Conservation (phyloP, 2,113 vertebrate species). For the Nansenia antarctica region DNA sequence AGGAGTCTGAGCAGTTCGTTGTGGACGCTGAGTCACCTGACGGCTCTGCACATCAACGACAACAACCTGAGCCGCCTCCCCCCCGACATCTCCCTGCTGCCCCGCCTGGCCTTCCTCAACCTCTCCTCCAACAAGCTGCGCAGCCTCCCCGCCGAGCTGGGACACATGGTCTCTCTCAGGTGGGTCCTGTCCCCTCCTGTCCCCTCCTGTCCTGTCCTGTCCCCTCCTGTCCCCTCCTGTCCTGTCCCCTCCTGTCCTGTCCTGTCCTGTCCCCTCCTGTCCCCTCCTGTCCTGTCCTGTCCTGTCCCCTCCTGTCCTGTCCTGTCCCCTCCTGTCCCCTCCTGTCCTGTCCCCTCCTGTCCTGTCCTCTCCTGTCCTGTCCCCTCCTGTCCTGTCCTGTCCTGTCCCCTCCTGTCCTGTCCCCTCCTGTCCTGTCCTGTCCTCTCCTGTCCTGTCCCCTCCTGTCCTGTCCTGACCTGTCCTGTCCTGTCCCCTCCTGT, state of each 20-base stretch:
- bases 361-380: too few relatives aligned
- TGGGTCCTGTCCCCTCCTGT: conserved; percentile 68
- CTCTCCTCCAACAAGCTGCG: conserved; percentile 99
- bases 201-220: background rate
- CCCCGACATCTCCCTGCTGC: conserved; percentile 97
- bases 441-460: background rate
- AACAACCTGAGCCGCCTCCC: conserved; percentile 97
- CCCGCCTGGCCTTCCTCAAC: conserved; percentile 97
- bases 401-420: conserved; percentile 3
- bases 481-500: too few relatives aligned
- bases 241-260: too few relatives aligned
- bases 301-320: conserved; percentile 37
- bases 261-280: too few relatives aligned
- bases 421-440: conserved; percentile 36
- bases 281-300: too few relatives aligned
- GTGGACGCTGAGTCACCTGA: conserved; percentile 97
- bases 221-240: background rate
- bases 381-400: too few relatives aligned
- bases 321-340: background rate
- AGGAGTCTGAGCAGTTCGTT: conserved; percentile 92
- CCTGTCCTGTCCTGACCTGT: background rate
- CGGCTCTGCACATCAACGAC: conserved; percentile 97
- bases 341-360: background rate
- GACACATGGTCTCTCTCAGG: conserved; percentile 99
- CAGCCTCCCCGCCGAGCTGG: conserved; percentile 98